phyloP scores from a whole-genome alignment of 2,888 invertebrate species.

The Oligia latruncula region DNA sequence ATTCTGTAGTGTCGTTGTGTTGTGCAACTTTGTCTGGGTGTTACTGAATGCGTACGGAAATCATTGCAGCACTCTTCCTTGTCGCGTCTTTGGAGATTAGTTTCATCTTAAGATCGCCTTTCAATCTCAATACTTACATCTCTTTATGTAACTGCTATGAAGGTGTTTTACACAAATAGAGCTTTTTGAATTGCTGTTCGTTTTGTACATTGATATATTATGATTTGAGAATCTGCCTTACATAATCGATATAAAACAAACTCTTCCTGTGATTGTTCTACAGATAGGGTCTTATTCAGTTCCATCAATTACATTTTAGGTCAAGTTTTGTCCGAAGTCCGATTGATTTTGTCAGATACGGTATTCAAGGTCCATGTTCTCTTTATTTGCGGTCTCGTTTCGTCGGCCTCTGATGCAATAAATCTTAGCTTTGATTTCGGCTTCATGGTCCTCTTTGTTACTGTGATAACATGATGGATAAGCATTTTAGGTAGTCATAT shows the following conservation, averaged over 20 bases:
- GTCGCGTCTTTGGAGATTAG: slow-evolving; percentile 73
- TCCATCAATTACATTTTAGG: slow-evolving; percentile 87
- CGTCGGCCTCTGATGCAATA: slow-evolving; percentile 89
- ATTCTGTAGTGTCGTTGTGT: slow-evolving; percentile 67
- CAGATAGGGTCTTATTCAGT: slow-evolving; percentile 66
- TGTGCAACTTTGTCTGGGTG: slow-evolving; percentile 79
- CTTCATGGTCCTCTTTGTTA: slow-evolving; percentile 87
- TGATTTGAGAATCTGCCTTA: slow-evolving; percentile 7
- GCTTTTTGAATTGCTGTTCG: slow-evolving; percentile 15
- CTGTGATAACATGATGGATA: slow-evolving; percentile 87
- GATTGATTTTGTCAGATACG: slow-evolving; percentile 90
- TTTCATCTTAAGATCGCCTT: slow-evolving; percentile 72
- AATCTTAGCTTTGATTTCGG: slow-evolving; percentile 86
- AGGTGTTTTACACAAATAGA: slow-evolving; percentile 43
- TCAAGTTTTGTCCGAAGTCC: slow-evolving; percentile 88
- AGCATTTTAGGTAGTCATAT: slow-evolving; percentile 81
- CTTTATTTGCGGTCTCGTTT: slow-evolving; percentile 90
- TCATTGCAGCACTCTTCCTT: slow-evolving; percentile 79
- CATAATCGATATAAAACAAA: slow-evolving; percentile 20
- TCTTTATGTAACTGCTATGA: slow-evolving; percentile 68
- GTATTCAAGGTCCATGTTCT: slow-evolving; percentile 89
- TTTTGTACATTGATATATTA: neutral
- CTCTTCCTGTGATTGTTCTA: slow-evolving; percentile 33
- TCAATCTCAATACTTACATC: slow-evolving; percentile 61
- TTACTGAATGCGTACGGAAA: slow-evolving; percentile 80